Evolutionary conservation across 2,888 invertebrate species (phyloP).

Genomic region (Luperina nickerlii): DNA sequence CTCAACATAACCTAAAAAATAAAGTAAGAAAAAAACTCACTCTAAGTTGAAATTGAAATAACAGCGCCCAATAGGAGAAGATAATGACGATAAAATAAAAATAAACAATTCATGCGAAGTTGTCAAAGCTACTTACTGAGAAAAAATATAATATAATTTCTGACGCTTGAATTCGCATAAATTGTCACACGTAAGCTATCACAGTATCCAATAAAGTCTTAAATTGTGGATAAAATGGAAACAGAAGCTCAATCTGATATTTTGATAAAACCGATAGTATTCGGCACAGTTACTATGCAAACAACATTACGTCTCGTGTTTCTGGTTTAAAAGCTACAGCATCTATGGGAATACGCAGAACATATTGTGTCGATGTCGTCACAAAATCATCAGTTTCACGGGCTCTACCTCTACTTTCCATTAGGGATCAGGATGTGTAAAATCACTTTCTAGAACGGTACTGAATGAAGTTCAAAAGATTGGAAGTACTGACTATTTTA

Average conservation of each 20-base stretch:
- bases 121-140: neutral
- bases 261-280: neutral
- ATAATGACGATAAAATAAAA: neutral
- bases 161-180: neutral
- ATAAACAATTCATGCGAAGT: neutral
- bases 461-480: neutral
- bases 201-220: neutral
- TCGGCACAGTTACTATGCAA: neutral
- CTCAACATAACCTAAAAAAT: neutral
- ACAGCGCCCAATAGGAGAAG: neutral
- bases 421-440: neutral
- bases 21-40: neutral
- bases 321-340: neutral
- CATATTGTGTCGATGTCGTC: neutral
- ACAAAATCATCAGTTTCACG: neutral
- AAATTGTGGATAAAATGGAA: neutral
- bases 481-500: neutral
- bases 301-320: neutral
- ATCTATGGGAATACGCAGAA: neutral
- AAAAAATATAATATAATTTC: neutral
- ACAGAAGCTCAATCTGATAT: neutral
- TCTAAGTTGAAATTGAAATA: slow-evolving; percentile 18
- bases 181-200: neutral
- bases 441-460: neutral
- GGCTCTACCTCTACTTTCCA: neutral